A percentile compares a stretch with the other conserved stretches of the same genome.
These are phyloP conservation scores for Stigmatopora argus DNA, from an alignment of 2,113 vertebrate species.

Conservation along the genomic window DNA sequence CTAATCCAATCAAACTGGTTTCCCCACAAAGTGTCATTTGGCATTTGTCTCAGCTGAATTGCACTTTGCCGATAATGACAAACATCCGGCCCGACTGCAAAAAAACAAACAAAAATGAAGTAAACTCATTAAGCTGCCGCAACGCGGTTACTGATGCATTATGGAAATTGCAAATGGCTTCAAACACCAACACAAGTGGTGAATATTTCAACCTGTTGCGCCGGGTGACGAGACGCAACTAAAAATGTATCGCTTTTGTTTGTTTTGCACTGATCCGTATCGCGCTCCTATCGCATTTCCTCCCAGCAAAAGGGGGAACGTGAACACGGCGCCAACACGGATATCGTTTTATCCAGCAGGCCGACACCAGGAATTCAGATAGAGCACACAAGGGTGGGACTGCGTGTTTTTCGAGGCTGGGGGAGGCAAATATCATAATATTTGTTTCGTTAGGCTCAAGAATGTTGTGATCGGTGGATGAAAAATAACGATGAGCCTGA, in stretches of 20 bases:
- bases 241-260: conserved; percentile 10
- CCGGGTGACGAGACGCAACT: not conserved
- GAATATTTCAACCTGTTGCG: conserved; percentile 1
- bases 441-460: not conserved
- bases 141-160: conserved; percentile 4
- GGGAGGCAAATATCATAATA: conserved; percentile 1
- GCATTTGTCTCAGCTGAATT: not conserved
- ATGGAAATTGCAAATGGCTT: not conserved
- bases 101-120: conserved; percentile 10
- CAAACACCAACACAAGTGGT: conserved; percentile 1
- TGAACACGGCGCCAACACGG: conserved; percentile 15
- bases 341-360: conserved; percentile 19
- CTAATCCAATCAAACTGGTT: not conserved
- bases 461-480: not conserved
- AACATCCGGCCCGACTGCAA: not conserved
- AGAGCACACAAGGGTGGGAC: not conserved
- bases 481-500: not conserved
- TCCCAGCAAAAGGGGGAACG: not conserved
- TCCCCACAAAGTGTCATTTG: not conserved
- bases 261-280: not conserved
- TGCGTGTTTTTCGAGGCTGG: not conserved
- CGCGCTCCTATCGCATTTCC: not conserved
- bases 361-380: conserved; percentile 9
- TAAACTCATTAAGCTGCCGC: conserved; percentile 20
- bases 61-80: conserved; percentile 11